These are phyloP conservation scores for Paralvinella palmiformis DNA, from an alignment of 1,140 invertebrate genomes.

Conservation along the genomic window DNA sequence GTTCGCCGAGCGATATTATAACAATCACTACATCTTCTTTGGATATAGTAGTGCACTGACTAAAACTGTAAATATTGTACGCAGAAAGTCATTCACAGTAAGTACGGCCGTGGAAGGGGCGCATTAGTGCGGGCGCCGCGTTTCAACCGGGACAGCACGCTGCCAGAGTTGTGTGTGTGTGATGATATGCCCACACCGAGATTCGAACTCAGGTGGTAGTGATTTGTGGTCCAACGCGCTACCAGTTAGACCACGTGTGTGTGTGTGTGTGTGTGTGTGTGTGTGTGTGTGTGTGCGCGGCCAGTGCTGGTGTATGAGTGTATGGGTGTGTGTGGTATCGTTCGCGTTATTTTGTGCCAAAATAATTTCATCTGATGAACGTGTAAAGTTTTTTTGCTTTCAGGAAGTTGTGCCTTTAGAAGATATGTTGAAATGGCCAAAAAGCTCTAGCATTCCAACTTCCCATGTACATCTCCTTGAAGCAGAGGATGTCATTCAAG, in stretches of 20 bases:
- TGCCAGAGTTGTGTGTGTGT: background rate
- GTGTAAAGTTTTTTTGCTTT: conserved; percentile 10
- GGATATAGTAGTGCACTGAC: conserved; percentile 72
- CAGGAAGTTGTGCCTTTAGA: conserved; percentile 75
- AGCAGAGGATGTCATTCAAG: conserved; percentile 83
- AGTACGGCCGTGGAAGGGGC: conserved; percentile 12
- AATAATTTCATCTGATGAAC: background rate
- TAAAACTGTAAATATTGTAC: conserved; percentile 65
- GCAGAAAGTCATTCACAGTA: conserved; percentile 20
- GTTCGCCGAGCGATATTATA: conserved; percentile 90
- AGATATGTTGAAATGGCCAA: conserved; percentile 87
- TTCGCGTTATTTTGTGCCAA: background rate
- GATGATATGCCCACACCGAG: background rate
- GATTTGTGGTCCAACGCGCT: background rate
- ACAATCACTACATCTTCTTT: conserved; percentile 71
- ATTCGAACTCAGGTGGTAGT: background rate
- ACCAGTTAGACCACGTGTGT: no score
- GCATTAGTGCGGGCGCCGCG: background rate
- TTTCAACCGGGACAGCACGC: background rate
- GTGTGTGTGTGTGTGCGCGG: no score
- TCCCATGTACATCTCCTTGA: conserved; percentile 94
- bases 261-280: background rate
- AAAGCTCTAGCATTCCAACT: conserved; percentile 79
- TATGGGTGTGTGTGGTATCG: background rate
- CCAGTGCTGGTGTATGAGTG: background rate